Base-by-base conservation (phyloP, 2,888 invertebrate genomes). In the Volucella bombylans region DNA sequence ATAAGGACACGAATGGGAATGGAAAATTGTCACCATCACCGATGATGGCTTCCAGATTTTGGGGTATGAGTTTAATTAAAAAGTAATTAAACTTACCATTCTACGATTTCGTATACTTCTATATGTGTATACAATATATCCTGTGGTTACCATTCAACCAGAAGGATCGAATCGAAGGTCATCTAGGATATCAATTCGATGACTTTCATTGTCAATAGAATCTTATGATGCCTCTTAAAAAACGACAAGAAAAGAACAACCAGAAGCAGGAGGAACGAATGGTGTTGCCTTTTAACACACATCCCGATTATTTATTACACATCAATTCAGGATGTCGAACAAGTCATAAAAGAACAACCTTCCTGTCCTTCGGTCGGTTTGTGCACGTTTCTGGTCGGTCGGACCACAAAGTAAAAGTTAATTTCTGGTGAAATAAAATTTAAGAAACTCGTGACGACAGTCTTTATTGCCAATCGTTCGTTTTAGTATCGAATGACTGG, bases 31-130 rank as follows among this genome's bases (percentile, higher is more conserved):
- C 31, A n/a, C n/a, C n/a, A 67, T 67, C 83, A 79, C 80, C 67
- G 59, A 79, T 69, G 79, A 55, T 71, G 55, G 18, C 64, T 55
- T 11, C 41, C 50, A n/a, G n/a, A 31, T 8, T 18, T 50, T 39
- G 38, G 55, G 57, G 64, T 43, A 49, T 43, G 78, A 49, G 68
- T 76, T 83, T 80, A 79, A 83, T 83, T 83, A 83, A 83, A 83
- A 83, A 83, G 79, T 80, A 80, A 83, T 83, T 83, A 71, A 83
- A 80, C 74, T 79, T 83, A 71, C 54, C 43, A 71, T 71, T 57
- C 45, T 64, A 61, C 55, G 52, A 50, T 23, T 62, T 49, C 54
- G 59, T 57, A 41, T 62, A 31, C 64, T 49, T 38, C 0, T 65
- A 39, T 55, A 4, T 39, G 9, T 2, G 2, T 2, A 3, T 23